These are phyloP conservation scores for Gobiocypris rarus DNA, from an alignment of 2,113 vertebrate species.

Conservation along the genomic window DNA sequence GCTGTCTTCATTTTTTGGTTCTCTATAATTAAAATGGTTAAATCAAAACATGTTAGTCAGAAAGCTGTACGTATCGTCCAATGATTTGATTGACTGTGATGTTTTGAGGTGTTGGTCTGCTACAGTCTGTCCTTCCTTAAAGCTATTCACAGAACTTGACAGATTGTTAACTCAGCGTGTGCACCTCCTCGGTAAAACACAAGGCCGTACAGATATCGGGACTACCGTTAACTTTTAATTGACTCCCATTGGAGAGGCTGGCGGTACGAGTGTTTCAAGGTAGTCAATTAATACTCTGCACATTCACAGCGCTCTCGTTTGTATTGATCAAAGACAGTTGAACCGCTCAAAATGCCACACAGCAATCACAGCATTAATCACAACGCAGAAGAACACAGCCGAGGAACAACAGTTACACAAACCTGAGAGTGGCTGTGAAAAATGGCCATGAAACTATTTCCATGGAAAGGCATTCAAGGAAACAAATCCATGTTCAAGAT, in stretches of 20 bases:
- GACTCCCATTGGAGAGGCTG: slow-evolving; percentile 54
- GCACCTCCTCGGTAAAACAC: neutral
- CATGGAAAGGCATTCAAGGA: neutral
- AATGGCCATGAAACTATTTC: neutral
- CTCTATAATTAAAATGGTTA: neutral
- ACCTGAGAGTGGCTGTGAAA: neutral
- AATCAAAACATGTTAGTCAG: neutral
- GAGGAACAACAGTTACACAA: neutral
- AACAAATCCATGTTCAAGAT: neutral
- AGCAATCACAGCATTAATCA: neutral
- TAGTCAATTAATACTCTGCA: slow-evolving; percentile 54
- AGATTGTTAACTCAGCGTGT: neutral
- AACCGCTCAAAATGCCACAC: neutral
- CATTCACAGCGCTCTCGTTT: slow-evolving; percentile 28
- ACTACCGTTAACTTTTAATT: slow-evolving; percentile 60
- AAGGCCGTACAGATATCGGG: neutral
- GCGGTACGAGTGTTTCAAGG: slow-evolving; percentile 62
- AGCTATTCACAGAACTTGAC: neutral
- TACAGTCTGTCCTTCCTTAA: neutral
- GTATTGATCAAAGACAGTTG: slow-evolving; percentile 37
- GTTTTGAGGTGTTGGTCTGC: neutral
- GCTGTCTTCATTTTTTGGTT: neutral
- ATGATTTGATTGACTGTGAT: neutral
- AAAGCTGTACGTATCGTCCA: too few relatives aligned
- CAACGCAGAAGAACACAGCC: neutral